Base-by-base conservation (phyloP, 2,888 invertebrate genomes). In the Heterodera filipjevi region DNA sequence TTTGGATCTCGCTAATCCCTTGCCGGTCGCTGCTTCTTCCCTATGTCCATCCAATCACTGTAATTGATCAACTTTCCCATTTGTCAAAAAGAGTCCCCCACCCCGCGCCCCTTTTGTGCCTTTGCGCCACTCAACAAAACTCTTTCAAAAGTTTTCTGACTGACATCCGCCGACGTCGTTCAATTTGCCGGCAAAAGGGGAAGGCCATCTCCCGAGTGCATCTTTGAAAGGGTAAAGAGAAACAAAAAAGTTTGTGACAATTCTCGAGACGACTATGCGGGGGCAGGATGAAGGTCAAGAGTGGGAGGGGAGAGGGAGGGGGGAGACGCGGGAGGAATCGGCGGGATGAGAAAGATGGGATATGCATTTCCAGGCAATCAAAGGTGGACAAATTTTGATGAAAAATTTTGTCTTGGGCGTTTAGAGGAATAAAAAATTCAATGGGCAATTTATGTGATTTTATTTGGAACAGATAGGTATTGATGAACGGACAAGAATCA, bases 131-230 rank as follows among this genome's bases (percentile, higher is more conserved):
- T 59, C 59, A n/a, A 53, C 53, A 44, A 19, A 49, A 49, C 19
- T 6, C 27, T 59, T 59, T 27, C 59, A 27, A 8, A 22, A n/a
- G n/a, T 59, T 59, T 53, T 22, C 27, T 59, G 10, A 22, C 59
- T 59, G 27, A 59, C 59, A 59, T 59, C 59, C 59, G 59, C 59
- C 59, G 27, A 59, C 39, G 39, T 12, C 8, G 8, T 12, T 12
- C 39, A 39, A 39, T 59, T 59, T 59, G 59, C 59, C 59, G 59
- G 59, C 59, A 59, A 59, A n/a, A n/a, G n/a, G n/a, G n/a, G n/a
- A n/a, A 59, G 59, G 59, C 59, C 59, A 59, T 59, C 59, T n/a
- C 59, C 27, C 59, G 59, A 59, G 27, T n/a, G 59, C n/a, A 59
- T 59, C 59, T 59, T 59, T 59, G 59, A 27, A 22, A 22, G 53